These are phyloP conservation scores for Rhinogobius similis DNA, from an alignment of 2,113 vertebrate species.

Conservation along the genomic window DNA sequence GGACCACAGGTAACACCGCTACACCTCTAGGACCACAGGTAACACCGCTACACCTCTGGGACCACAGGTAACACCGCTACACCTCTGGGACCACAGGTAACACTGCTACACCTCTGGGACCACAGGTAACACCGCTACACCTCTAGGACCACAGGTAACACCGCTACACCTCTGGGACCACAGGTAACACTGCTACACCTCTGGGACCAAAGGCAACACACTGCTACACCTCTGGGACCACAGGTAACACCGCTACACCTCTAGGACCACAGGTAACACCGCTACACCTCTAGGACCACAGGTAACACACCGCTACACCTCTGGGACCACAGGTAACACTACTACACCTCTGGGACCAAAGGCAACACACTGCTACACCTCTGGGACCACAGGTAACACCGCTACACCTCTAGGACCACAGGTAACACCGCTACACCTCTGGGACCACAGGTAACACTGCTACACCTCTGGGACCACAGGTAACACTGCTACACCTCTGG, in stretches of 20 bases:
- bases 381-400: slow-evolving; percentile 84
- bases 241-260: slow-evolving; percentile 83
- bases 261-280: slow-evolving; percentile 84
- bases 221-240: slow-evolving; percentile 85
- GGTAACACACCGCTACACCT: slow-evolving; percentile 83
- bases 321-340: slow-evolving; percentile 84
- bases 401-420: slow-evolving; percentile 85
- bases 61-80: slow-evolving; percentile 84
- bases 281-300: slow-evolving; percentile 85
- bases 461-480: slow-evolving; percentile 86
- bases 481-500: slow-evolving; percentile 82
- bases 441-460: slow-evolving; percentile 84
- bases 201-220: slow-evolving; percentile 83
- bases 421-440: slow-evolving; percentile 82
- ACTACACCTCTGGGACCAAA: slow-evolving; percentile 85
- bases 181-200: slow-evolving; percentile 83
- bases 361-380: slow-evolving; percentile 83
- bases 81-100: slow-evolving; percentile 85
- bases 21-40: slow-evolving; percentile 86
- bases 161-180: slow-evolving; percentile 85
- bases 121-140: slow-evolving; percentile 83
- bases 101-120: slow-evolving; percentile 84
- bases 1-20: slow-evolving; percentile 84
- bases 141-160: slow-evolving; percentile 83
- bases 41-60: slow-evolving; percentile 80